Evolutionary conservation across 2,888 invertebrate species (phyloP).

Genomic region (Volucella zonaria): DNA sequence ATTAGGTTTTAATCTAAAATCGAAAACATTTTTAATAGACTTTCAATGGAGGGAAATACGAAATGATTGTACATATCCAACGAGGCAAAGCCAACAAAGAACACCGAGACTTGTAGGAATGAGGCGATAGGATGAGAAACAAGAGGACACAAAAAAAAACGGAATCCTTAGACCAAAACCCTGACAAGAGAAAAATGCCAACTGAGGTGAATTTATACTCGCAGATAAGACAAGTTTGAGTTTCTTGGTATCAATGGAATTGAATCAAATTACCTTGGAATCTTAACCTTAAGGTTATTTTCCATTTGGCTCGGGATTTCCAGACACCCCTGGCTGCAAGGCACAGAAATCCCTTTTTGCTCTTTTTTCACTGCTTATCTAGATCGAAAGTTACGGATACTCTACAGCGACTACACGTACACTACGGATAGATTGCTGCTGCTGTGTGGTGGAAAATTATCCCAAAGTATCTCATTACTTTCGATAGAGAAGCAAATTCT

Average conservation of each 20-base stretch:
- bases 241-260: conserved; percentile 80
- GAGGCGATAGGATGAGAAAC: not conserved
- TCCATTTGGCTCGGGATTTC: conserved; percentile 77
- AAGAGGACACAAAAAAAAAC: conserved; percentile 14
- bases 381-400: conserved; percentile 65
- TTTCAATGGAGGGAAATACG: conserved; percentile 58
- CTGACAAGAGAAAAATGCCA: conserved; percentile 54
- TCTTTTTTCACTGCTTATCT: conserved; percentile 52
- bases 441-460: conserved; percentile 74
- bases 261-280: conserved; percentile 83
- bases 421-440: conserved; percentile 62
- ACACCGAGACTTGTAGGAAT: not conserved
- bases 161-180: conserved; percentile 54
- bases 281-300: conserved; percentile 82
- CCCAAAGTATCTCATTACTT: conserved; percentile 74
- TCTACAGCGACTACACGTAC: too few species aligned
- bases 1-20: conserved; percentile 72
- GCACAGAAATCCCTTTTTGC: conserved; percentile 54
- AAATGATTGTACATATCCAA: conserved; percentile 28
- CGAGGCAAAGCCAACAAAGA: conserved; percentile 46
- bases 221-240: conserved; percentile 71
- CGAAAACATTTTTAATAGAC: conserved; percentile 72
- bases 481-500: conserved; percentile 53
- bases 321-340: conserved; percentile 65
- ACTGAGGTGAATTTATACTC: conserved; percentile 71